Conservation (phyloP, 1,140 invertebrate genomes). For the Saccostrea cuccullata region DNA sequence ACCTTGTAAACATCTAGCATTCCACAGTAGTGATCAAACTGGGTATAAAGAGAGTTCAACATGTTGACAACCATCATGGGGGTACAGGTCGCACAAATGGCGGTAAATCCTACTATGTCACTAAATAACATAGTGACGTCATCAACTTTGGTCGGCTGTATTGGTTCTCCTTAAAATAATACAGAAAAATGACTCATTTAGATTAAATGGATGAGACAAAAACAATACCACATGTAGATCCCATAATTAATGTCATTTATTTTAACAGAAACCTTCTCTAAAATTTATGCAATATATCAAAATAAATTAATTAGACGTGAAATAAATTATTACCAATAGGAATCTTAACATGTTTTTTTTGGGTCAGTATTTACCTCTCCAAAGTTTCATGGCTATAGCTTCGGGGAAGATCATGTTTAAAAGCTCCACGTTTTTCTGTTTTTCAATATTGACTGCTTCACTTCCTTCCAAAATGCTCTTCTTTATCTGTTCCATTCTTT, state of each 20-base stretch:
- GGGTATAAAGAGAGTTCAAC: slow-evolving; percentile 94
- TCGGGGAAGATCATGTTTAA: slow-evolving; percentile 96
- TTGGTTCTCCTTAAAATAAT: slow-evolving; percentile 85
- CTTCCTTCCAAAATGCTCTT: slow-evolving; percentile 95
- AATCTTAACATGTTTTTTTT: not conserved
- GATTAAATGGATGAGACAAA: too few species aligned
- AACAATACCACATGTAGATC: too few species aligned
- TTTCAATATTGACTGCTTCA: slow-evolving; percentile 92
- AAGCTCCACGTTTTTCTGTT: slow-evolving; percentile 96
- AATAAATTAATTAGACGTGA: too few species aligned
- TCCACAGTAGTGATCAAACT: slow-evolving; percentile 94
- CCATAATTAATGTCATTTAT: too few species aligned
- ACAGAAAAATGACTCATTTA: not conserved
- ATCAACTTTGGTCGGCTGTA: slow-evolving; percentile 94
- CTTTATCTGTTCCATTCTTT: slow-evolving; percentile 96
- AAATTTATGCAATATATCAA: too few species aligned
- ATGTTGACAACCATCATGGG: slow-evolving; percentile 88
- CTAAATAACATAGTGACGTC: slow-evolving; percentile 96
- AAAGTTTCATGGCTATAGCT: slow-evolving; percentile 93
- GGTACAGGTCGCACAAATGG: slow-evolving; percentile 80
- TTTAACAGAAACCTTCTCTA: too few species aligned
- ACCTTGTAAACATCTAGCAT: slow-evolving; percentile 94
- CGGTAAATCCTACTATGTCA: slow-evolving; percentile 97
- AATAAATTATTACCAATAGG: too few species aligned
- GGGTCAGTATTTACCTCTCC: slow-evolving; percentile 85